Evolutionary conservation across 2,113 vertebrate genomes (phyloP).

Genomic region (Garra rufa): DNA sequence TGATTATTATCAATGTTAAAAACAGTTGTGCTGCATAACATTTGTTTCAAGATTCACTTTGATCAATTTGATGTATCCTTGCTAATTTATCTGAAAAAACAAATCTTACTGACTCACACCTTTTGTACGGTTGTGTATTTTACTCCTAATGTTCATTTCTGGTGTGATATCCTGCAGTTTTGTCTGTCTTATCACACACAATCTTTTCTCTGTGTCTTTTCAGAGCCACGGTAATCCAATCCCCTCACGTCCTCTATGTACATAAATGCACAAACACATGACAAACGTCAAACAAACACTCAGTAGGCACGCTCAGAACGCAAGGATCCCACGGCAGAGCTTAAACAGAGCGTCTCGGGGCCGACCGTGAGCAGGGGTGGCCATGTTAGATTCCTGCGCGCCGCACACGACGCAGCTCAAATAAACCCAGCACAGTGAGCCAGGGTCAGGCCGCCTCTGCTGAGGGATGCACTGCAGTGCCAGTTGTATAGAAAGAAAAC

Average conservation of each 20-base stretch:
- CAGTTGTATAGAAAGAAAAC: conserved; percentile 78
- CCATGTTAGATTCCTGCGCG: conserved; percentile 57
- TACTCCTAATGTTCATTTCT: background rate
- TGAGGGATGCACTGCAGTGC: conserved; percentile 54
- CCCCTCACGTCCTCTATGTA: conserved; percentile 38
- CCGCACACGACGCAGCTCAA: conserved; percentile 75
- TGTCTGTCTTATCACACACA: background rate
- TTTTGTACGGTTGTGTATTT: background rate
- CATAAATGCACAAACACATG: conserved; percentile 51
- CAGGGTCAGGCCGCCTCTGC: conserved; percentile 58
- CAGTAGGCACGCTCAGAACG: conserved; percentile 19
- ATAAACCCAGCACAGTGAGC: conserved; percentile 72
- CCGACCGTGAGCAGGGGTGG: conserved; percentile 23
- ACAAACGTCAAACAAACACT: conserved; percentile 61
- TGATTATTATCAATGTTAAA: background rate
- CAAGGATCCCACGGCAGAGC: conserved; percentile 38
- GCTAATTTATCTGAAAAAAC: background rate
- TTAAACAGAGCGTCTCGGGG: conserved; percentile 43
- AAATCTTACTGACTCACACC: background rate
- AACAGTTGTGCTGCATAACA: background rate
- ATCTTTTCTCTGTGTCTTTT: background rate
- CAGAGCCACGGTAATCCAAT: background rate
- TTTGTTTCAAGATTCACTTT: background rate
- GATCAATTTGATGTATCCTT: background rate
- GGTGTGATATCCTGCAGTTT: background rate